A percentile compares a stretch with the other conserved stretches of the same genome.
phyloP scores from a whole-genome alignment of 53 echinoderm and acorn worm genomes.

The Echinarachnius parma region DNA sequence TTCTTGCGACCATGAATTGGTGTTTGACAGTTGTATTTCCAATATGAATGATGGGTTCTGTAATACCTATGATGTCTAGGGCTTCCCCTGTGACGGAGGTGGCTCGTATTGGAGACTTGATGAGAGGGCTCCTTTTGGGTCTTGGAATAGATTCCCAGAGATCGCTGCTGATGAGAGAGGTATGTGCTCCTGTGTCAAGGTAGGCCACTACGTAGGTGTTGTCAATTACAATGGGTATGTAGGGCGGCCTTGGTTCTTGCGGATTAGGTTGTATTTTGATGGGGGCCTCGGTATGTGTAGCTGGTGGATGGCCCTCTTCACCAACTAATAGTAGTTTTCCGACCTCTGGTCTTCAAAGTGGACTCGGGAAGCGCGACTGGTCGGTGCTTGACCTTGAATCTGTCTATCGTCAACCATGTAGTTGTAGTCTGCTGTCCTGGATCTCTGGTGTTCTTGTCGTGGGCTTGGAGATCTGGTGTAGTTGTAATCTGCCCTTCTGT shows the following conservation, averaged over 20 bases:
- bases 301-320: slow-evolving; percentile 17
- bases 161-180: slow-evolving; percentile 30
- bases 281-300: background rate
- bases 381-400: no score
- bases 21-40: background rate
- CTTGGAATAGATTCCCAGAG: slow-evolving; percentile 7
- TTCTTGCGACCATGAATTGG: no score
- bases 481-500: no score
- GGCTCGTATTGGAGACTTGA: background rate
- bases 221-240: slow-evolving; percentile 9
- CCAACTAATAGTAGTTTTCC: slow-evolving; percentile 25
- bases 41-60: background rate
- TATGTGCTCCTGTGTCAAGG: slow-evolving; percentile 26
- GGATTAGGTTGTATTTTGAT: no score
- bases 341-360: slow-evolving; percentile 22
- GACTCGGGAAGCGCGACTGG: no score
- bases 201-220: slow-evolving; percentile 18
- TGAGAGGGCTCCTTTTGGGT: background rate
- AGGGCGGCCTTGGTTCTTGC: no score
- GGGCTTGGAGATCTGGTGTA: no score
- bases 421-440: no score
- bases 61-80: background rate
- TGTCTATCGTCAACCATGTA: no score
- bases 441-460: no score
- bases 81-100: slow-evolving; percentile 2